A percentile compares a stretch with the other conserved stretches of the same genome.
phyloP scores from a whole-genome alignment of 2,888 invertebrate species.

The Cephus sareptanus region DNA sequence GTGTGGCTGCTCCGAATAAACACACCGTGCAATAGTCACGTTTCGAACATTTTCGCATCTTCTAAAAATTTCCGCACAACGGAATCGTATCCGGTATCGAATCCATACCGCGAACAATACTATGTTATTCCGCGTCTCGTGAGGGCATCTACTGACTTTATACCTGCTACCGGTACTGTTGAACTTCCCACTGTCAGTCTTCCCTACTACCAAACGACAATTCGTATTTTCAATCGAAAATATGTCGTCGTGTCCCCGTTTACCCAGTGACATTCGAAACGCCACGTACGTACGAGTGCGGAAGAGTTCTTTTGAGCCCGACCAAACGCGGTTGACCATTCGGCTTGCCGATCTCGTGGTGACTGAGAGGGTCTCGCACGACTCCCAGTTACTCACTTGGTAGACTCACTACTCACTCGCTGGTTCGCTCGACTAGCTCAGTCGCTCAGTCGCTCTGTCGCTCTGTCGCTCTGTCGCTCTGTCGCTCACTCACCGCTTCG shows the following conservation, averaged over 20 bases:
- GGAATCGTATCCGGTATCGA: neutral
- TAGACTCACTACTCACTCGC: constrained; percentile 50
- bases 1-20: neutral
- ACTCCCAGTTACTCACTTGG: constrained; percentile 61
- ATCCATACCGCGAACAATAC: neutral
- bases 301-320: constrained; percentile 19
- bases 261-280: constrained; percentile 8
- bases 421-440: neutral
- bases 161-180: neutral
- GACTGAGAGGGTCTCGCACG: constrained; percentile 61
- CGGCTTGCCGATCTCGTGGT: constrained; percentile 65
- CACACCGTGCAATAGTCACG: neutral
- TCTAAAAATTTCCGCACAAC: neutral
- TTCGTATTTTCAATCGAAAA: constrained; percentile 9
- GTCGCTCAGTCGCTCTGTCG: constrained; percentile 28
- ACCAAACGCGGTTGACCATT: constrained; percentile 59
- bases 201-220: neutral
- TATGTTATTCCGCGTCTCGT: neutral
- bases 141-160: neutral
- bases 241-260: constrained; percentile 11
- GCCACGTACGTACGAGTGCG: constrained; percentile 10
- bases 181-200: neutral
- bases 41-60: neutral
- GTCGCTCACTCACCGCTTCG: constrained; percentile 32
- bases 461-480: constrained; percentile 40